Conservation (phyloP, 64 coral and sea anemone species). For the Dendronephthya gigantea region DNA sequence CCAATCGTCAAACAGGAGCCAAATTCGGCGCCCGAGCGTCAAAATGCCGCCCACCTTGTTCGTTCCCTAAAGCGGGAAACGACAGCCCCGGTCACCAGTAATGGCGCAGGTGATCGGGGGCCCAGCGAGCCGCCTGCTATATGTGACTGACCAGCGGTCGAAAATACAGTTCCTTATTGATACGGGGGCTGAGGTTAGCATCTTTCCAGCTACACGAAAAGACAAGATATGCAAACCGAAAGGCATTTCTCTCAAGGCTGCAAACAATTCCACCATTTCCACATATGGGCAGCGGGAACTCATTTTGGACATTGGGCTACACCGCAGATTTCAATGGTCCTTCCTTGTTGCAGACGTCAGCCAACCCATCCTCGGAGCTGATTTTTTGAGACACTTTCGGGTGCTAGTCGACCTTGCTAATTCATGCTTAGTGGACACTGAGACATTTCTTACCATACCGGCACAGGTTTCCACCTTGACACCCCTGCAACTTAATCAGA, state of each 20-base stretch:
- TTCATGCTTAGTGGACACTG: background rate
- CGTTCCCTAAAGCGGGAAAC: background rate
- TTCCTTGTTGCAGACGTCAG: slow-evolving; percentile 3
- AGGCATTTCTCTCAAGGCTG: background rate
- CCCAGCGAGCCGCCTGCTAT: background rate
- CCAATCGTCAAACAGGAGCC: background rate
- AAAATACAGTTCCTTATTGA: background rate
- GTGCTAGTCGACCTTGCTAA: slow-evolving; percentile 12
- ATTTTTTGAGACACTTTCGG: slow-evolving; percentile 10
- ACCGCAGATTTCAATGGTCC: background rate
- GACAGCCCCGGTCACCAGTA: background rate
- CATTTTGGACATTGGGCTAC: slow-evolving; percentile 5
- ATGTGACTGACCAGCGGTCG: background rate
- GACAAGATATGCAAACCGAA: background rate
- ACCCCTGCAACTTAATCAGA: background rate
- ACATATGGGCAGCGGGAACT: background rate
- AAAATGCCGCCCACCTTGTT: slow-evolving; percentile 7
- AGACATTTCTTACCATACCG: background rate
- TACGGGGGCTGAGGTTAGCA: slow-evolving; percentile 1
- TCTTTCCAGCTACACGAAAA: background rate
- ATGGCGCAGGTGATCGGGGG: background rate
- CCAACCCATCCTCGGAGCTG: slow-evolving; percentile 5
- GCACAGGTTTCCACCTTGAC: background rate
- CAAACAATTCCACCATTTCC: slow-evolving; percentile 13
- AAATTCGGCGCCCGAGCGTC: background rate